phyloP scores from a whole-genome alignment of 2,888 invertebrate species.

The Zeuzera pyrina region DNA sequence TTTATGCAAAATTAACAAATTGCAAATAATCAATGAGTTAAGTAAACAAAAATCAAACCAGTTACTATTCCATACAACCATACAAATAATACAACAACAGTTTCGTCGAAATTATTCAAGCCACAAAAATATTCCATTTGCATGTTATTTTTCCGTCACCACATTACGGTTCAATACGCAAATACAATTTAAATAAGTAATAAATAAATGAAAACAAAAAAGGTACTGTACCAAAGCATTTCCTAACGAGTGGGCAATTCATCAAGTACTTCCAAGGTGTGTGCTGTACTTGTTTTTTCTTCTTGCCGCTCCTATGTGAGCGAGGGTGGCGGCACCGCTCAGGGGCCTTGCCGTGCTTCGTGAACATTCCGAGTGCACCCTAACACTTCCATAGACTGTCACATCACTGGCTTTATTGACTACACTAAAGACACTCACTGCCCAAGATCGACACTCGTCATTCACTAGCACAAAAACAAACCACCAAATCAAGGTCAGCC shows the following conservation, averaged over 20 bases:
- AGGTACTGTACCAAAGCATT: constrained; percentile 72
- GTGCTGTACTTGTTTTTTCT: constrained; percentile 66
- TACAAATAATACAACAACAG: no score
- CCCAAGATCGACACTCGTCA: constrained; percentile 14
- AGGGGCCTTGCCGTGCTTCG: constrained; percentile 64
- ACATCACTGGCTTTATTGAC: constrained; percentile 50
- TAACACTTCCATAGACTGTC: constrained; percentile 63
- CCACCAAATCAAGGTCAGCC: constrained; percentile 56
- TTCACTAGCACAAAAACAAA: constrained; percentile 49
- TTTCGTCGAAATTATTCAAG: neutral
- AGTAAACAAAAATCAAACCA: no score
- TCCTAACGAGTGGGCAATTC: constrained; percentile 74
- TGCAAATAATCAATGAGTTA: no score
- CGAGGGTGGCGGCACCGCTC: constrained; percentile 60
- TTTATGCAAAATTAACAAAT: no score
- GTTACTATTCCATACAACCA: no score
- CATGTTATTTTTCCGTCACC: constrained; percentile 1
- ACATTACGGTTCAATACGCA: no score
- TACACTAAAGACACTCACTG: constrained; percentile 29
- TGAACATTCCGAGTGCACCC: constrained; percentile 65
- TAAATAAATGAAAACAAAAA: constrained; percentile 5
- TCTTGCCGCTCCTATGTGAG: constrained; percentile 62
- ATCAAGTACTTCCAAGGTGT: constrained; percentile 74
- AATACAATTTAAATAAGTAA: constrained; percentile 1
- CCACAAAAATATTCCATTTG: neutral